These are phyloP conservation scores for Notodonta dromedarius DNA, from an alignment of 2,888 invertebrate species.

Conservation along the genomic window DNA sequence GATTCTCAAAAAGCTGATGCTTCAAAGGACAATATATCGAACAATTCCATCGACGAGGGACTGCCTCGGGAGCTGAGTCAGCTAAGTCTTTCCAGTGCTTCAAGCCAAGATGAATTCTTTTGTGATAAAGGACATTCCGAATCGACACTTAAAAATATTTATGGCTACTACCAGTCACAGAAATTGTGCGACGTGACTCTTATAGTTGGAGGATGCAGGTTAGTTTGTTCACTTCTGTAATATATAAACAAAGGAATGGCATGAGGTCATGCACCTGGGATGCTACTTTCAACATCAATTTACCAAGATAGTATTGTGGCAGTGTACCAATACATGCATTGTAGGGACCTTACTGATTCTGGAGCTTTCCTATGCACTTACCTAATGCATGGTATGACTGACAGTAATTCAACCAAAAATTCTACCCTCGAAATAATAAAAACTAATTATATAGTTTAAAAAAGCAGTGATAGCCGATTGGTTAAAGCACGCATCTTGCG, in stretches of 20 bases:
- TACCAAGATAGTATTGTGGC: too few species aligned
- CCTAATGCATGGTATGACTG: too few species aligned
- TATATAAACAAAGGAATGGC: not conserved
- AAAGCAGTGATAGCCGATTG: too few species aligned
- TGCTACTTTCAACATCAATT: not conserved
- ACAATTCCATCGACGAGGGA: conserved; percentile 81
- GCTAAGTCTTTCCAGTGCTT: conserved; percentile 86
- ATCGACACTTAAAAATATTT: conserved; percentile 91
- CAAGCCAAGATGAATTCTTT: conserved; percentile 91
- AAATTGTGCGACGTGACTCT: conserved; percentile 95
- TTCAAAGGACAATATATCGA: conserved; percentile 78
- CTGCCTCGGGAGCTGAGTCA: conserved; percentile 88
- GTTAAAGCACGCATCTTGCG: too few species aligned
- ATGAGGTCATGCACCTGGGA: conserved; percentile 24
- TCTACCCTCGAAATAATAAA: too few species aligned
- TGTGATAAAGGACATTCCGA: conserved; percentile 92
- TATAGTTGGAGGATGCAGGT: conserved; percentile 90
- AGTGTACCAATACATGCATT: too few species aligned
- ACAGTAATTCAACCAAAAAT: too few species aligned
- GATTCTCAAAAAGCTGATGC: conserved; percentile 71
- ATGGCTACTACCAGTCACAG: conserved; percentile 90
- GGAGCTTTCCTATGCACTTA: too few species aligned
- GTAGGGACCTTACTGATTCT: too few species aligned
- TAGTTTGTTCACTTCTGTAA: conserved; percentile 37
- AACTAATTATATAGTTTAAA: too few species aligned